Evolutionary conservation across 1,140 invertebrate species (phyloP).

Genomic region (Diachasma alloeum): DNA sequence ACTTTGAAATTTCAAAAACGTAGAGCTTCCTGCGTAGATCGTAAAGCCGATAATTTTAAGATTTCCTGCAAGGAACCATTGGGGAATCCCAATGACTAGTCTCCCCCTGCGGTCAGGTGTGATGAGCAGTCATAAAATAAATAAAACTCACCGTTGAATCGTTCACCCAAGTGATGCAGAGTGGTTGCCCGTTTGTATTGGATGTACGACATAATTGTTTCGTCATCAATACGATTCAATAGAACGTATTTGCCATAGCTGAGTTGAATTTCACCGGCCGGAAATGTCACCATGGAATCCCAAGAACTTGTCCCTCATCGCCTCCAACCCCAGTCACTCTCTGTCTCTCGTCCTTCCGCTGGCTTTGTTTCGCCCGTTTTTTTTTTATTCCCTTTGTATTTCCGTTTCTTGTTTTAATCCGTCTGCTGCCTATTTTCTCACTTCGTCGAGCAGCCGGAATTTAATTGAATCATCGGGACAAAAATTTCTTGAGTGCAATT

Average conservation of each 20-base stretch:
- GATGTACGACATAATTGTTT: conserved; percentile 7
- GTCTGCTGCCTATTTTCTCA: background rate
- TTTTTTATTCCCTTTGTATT: background rate
- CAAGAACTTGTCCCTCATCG: background rate
- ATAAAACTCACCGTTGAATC: background rate
- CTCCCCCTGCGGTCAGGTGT: background rate
- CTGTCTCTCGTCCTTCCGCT: background rate
- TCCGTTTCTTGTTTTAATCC: background rate
- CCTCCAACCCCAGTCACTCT: background rate
- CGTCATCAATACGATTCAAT: conserved; percentile 4
- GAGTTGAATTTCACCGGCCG: background rate
- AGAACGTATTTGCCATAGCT: background rate
- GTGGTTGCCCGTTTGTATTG: background rate
- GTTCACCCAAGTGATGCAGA: background rate
- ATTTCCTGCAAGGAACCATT: background rate
- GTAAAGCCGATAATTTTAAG: no score
- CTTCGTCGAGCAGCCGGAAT: background rate
- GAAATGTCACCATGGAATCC: background rate
- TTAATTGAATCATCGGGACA: background rate
- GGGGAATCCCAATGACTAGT: background rate
- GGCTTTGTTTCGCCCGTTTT: background rate
- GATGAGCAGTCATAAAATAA: background rate
- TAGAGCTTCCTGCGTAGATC: no score
- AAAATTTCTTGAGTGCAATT: background rate
- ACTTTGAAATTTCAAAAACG: no score